phyloP scores from a whole-genome alignment of 2,888 invertebrate genomes.

The Parnassius mnemosyne region DNA sequence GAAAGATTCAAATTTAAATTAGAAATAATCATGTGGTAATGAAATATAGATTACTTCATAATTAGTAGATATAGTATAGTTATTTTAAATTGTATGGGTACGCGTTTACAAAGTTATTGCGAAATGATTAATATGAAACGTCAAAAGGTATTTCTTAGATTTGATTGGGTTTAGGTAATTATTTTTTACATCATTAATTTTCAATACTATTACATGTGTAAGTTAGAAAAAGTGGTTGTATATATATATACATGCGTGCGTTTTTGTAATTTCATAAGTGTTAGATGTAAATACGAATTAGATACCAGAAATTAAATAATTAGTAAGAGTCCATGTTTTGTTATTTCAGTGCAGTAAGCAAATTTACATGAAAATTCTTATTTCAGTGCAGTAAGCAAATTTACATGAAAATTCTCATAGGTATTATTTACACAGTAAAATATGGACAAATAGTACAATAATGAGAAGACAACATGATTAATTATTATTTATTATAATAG shows the following conservation, averaged over 20 bases:
- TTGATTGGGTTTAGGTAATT: neutral
- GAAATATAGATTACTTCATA: too few relatives aligned
- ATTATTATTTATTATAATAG: constrained; percentile 37
- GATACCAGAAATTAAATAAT: constrained; percentile 2
- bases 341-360: constrained; percentile 16
- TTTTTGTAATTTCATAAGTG: constrained; percentile 8
- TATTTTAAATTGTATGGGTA: too few relatives aligned
- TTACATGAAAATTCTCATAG: constrained; percentile 15
- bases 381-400: constrained; percentile 13
- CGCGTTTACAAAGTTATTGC: too few relatives aligned
- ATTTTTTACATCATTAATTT: constrained; percentile 12
- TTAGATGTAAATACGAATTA: constrained; percentile 22
- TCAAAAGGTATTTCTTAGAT: too few relatives aligned
- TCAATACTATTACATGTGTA: constrained; percentile 14
- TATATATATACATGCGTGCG: constrained; percentile 8
- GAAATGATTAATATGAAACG: too few relatives aligned
- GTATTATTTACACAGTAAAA: constrained; percentile 20
- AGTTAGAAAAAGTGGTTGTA: constrained; percentile 6
- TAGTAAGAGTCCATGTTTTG: constrained; percentile 1
- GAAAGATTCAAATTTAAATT: too few relatives aligned
- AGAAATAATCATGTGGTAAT: too few relatives aligned
- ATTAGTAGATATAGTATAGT: too few relatives aligned
- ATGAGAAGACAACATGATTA: constrained; percentile 25
- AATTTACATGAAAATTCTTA: constrained; percentile 16
- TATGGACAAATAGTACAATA: neutral